Evolutionary conservation across 2,888 invertebrate genomes (phyloP), one percentile per base, ranked within the genome.

Genomic region (Apamea anceps): DNA sequence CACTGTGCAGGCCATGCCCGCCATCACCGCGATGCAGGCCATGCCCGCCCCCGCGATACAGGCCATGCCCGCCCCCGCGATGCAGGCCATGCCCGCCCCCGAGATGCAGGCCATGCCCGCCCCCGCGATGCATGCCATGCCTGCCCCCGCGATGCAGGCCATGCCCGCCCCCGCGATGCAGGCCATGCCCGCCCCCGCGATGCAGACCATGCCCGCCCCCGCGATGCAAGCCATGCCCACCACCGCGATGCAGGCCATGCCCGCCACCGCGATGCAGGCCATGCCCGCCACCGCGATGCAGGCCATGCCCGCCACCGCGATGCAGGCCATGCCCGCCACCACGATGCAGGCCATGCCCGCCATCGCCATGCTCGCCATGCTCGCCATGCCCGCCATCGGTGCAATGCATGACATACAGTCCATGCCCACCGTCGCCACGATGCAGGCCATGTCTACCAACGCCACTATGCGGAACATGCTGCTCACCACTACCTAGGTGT

Each of bases 401-500:
- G 37, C 37, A 37, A 37, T 37, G 37, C 37, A 37, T 37, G 4
- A 37, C 37, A 21, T 70, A 51, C 32, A 51, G 13, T 8, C 70
- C 70, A 13, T 70, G 70, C 21, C 7, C 48, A 0, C 68, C 68
- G 3, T 12, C 28, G 1, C 48, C 28, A 63, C 63, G 0, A 63
- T 32, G 63, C 28, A n/a, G n/a, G n/a, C n/a, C n/a, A n/a, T n/a
- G n/a, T n/a, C n/a, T n/a, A n/a, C n/a, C n/a, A n/a, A 7, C 48
- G 10, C 63, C 28, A 63, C 63, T 1, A 63, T 32, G 63, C 28
- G 32, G 4, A 18, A 28, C 28, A 32, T 32, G 28, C 18, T 63
- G 63, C 63, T 63, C 63, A 63, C 10, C 67, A n/a, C 18, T 18
- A 25, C n/a, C 68, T 0, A 73, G 83, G 15, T 93, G 93, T 83